Conservation (phyloP, 2,888 invertebrate species). For the Spisula subtruncata region DNA sequence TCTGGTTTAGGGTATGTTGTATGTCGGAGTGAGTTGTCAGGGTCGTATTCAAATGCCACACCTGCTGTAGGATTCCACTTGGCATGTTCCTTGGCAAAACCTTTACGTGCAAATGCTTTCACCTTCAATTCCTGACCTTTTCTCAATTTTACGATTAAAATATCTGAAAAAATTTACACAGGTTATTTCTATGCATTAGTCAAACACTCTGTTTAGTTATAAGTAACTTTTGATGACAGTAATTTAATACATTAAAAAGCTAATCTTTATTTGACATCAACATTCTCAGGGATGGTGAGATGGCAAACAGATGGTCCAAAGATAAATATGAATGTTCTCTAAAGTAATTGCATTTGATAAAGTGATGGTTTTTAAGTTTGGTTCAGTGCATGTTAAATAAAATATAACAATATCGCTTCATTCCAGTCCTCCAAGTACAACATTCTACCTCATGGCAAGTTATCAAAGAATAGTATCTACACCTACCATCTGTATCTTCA, state of each 20-base stretch:
- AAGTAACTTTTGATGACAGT: background rate
- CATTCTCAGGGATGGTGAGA: background rate
- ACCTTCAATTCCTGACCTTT: conserved; percentile 97
- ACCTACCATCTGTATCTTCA: conserved; percentile 95
- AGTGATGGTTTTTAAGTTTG: too few species aligned
- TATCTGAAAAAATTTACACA: conserved; percentile 88
- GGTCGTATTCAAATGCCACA: conserved; percentile 99
- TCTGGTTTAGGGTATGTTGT: conserved; percentile 98
- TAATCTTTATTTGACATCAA: too few species aligned
- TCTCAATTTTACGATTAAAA: conserved; percentile 92
- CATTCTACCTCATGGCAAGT: too few species aligned
- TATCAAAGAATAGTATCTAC: too few species aligned
- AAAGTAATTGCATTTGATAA: too few species aligned
- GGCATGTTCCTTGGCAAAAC: conserved; percentile 99
- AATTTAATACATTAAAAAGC: too few species aligned
- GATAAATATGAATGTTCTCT: too few species aligned
- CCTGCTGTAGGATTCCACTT: conserved; percentile 99
- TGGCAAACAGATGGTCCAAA: too few species aligned
- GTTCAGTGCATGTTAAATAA: too few species aligned
- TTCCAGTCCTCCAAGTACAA: too few species aligned
- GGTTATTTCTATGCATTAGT: conserved; percentile 18
- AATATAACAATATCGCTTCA: too few species aligned
- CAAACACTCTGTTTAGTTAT: background rate
- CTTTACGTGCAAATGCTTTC: conserved; percentile 98
- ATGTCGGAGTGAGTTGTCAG: conserved; percentile 98